Base-by-base conservation (phyloP, 2,888 invertebrate genomes). In the Saturnia pavonia region DNA sequence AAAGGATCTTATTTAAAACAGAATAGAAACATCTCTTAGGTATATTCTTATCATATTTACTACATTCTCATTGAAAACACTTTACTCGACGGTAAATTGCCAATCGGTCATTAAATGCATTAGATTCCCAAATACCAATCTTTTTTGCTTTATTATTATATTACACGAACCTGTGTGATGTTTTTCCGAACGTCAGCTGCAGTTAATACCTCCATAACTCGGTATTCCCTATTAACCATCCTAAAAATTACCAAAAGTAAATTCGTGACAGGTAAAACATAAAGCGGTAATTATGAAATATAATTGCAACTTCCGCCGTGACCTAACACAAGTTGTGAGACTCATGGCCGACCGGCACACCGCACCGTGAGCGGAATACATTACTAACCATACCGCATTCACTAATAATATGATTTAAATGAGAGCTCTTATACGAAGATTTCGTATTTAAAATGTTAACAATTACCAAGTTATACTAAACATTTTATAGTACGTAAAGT, bases 241-340 rank as follows among this genome's bases (percentile, higher is more conserved):
- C 19, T n/a, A 22, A 54, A 54, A 11, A 22, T 54, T 54, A 22
- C 57, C 57, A 27, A 25, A 60, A 27, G 25, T 27, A 12, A 27
- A 60, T 60, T 60, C 57, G 57, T 60, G 57, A 60, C 57, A 60
- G 57, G 57, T 60, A 70, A 69, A 69, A 51, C 42, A 12, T 66
- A 68, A 51, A 71, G 22, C 27, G 63, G 60, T 48, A 67, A 67
- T 57, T 72, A 71, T 70, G 69, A 51, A 70, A 40, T n/a, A 43
- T 71, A 69, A 70, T 72, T 69, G 67, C 60, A 51, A 57, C 40
- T 54, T 71, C 69, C 70, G 66, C 75, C 82, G 74, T 82, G 82
- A 82, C 83, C 83, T 82, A 79, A 71, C 76, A 22, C 80, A 81
- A 81, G 77, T 40, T 81, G 80, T 78, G 80, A 67, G 69, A 67